Conservation (phyloP, 2,113 vertebrate genomes). For the Calyptommatus sinebrachiatus region DNA sequence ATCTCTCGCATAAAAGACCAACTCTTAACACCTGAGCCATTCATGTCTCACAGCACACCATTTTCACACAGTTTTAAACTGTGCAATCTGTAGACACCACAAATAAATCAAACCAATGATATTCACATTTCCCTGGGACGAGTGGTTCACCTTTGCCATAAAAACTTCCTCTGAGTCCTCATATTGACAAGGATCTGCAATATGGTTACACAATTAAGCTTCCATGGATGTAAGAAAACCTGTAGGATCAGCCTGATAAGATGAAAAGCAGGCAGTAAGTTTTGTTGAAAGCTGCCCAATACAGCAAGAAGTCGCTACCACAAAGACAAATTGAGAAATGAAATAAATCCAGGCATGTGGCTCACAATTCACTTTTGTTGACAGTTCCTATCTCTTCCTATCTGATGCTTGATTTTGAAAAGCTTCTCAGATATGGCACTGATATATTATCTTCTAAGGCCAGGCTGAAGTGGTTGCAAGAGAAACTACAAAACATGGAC, state of each 20-base stretch:
- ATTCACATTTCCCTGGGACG: no score
- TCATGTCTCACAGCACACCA: no score
- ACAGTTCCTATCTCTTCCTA: slow-evolving; percentile 8
- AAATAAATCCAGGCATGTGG: slow-evolving; percentile 12
- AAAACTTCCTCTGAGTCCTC: no score
- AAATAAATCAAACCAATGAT: no score
- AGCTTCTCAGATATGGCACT: slow-evolving; percentile 24
- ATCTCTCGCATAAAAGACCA: no score
- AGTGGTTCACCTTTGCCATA: no score
- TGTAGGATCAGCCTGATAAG: not conserved
- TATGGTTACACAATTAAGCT: not conserved
- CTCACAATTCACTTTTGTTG: slow-evolving; percentile 10
- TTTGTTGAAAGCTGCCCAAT: not conserved
- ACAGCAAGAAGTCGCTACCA: not conserved
- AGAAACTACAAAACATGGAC: slow-evolving; percentile 5
- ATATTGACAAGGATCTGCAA: no score
- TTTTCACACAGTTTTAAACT: no score
- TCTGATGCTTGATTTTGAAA: slow-evolving; percentile 20
- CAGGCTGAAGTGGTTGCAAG: slow-evolving; percentile 6
- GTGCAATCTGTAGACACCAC: no score
- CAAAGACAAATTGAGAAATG: not conserved
- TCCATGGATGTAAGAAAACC: not conserved
- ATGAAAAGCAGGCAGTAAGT: not conserved
- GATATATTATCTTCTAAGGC: slow-evolving; percentile 33
- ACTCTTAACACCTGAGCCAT: no score